Percentiles rank a stretch among this genome's conserved stretches.
Conservation (phyloP, 1,140 invertebrate genomes). For the Zaprionus vittiger region DNA sequence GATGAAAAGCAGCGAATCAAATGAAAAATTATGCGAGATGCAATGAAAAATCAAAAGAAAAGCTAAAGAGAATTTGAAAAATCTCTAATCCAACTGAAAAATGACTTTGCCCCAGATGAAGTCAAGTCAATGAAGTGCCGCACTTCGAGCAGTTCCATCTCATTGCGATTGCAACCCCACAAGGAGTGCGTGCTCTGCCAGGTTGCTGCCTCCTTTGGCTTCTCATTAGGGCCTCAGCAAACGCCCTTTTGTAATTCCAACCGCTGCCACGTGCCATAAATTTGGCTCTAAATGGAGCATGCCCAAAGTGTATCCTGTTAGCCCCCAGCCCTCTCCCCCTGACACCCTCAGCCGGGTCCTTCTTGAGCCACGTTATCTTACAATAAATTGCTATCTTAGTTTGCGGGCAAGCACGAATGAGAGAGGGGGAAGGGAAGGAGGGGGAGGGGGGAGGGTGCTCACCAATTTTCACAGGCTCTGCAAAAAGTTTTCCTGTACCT, state of each 20-base stretch:
- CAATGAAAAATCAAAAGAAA: background rate
- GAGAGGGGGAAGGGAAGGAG: background rate
- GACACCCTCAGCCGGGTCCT: slow-evolving; percentile 4
- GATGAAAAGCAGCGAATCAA: background rate
- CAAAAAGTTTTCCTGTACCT: slow-evolving; percentile 33
- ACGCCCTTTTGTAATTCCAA: slow-evolving; percentile 57
- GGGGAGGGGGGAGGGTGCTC: background rate
- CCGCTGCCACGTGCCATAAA: slow-evolving; percentile 69
- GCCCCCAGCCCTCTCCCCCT: background rate
- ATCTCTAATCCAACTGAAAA: slow-evolving; percentile 13
- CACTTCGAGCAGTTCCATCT: background rate
- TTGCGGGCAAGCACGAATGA: slow-evolving; percentile 29
- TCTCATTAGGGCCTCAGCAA: slow-evolving; percentile 53
- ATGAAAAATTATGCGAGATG: background rate
- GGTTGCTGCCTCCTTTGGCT: slow-evolving; percentile 19
- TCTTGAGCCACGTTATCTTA: slow-evolving; percentile 64
- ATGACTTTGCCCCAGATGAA: background rate
- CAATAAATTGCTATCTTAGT: slow-evolving; percentile 76
- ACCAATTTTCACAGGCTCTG: slow-evolving; percentile 13
- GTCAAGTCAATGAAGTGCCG: background rate
- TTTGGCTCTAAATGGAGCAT: slow-evolving; percentile 67
- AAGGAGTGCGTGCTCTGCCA: background rate
- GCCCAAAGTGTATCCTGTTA: slow-evolving; percentile 63
- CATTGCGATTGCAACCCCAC: background rate
- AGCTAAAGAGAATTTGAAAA: slow-evolving; percentile 1